Base-by-base conservation (phyloP, 1,140 invertebrate species). In the Mesaphorura yosii region DNA sequence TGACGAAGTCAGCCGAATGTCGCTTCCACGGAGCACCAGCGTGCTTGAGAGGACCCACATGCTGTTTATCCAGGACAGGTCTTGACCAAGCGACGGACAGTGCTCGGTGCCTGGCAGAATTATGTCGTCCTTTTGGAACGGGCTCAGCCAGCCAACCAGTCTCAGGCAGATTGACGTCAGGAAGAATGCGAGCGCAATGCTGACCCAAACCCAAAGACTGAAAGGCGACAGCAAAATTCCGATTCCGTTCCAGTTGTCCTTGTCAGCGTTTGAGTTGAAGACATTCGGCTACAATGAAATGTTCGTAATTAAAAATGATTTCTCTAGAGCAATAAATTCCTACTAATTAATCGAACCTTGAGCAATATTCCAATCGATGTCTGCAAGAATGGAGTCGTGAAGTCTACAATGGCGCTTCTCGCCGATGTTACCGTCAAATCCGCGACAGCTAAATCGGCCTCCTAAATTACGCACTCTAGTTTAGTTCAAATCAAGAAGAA, bases 61-160 rank as follows among this genome's bases (percentile, higher is more conserved):
- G 28, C 48, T 48, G 38, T 59, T 59, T 17, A 57, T 54, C 57
- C 56, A 59, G 20, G 54, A 55, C 12, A 63, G 34, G 20, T 59
- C 58, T 26, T 59, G 47, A 7, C 57, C 57, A 5, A 63, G 25
- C 15, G 42, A 37, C 5, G 53, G 37, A 17, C 23, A 20, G 19
- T 40, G 53, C 15, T 63, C 61, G 2, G 57, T 53, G 15, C 61
- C 56, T 15, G 61, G 54, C 17, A 63, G 25, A 51, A 59, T 58
- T n/a, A 59, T 59, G 15, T 63, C 61, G 38, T 63, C 56, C 34
- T 63, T 63, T 34, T 63, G 57, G 23, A 55, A 60, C 29, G 61
- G 61, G n/a, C 55, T 57, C 23, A 63, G 29, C 57, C 57, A 63
- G 0, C 57, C 61, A 7, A 63, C 61, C 6, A 63, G 37, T 19